Conservation (phyloP, 1,140 invertebrate species). For the Anastrepha obliqua region DNA sequence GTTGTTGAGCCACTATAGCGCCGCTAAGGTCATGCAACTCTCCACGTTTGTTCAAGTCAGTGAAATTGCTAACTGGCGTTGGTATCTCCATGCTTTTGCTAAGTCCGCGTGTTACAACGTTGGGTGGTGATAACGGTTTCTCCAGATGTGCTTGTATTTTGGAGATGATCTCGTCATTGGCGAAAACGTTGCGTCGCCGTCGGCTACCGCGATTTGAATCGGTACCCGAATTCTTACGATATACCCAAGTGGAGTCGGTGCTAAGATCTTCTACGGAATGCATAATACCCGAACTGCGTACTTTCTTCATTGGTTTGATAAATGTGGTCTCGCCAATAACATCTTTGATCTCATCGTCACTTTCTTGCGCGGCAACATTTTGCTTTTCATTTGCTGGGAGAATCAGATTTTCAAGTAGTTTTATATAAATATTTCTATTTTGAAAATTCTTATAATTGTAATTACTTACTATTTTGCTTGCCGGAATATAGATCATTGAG, state of each 20-base stretch:
- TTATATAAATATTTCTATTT: background rate
- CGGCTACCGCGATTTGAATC: slow-evolving; percentile 73
- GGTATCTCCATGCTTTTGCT: slow-evolving; percentile 74
- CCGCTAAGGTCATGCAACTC: slow-evolving; percentile 57
- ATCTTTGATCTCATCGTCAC: slow-evolving; percentile 78
- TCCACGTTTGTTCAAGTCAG: slow-evolving; percentile 61
- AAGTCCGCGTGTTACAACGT: slow-evolving; percentile 68
- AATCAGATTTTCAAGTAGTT: background rate
- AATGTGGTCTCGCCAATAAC: slow-evolving; percentile 77
- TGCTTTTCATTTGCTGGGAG: slow-evolving; percentile 53
- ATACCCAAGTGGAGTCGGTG: slow-evolving; percentile 84
- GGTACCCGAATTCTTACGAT: slow-evolving; percentile 77
- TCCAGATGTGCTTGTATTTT: slow-evolving; percentile 71
- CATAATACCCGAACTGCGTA: slow-evolving; percentile 81
- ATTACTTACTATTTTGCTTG: slow-evolving; percentile 65
- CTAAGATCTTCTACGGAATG: slow-evolving; percentile 84
- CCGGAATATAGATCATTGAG: slow-evolving; percentile 69
- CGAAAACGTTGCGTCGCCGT: slow-evolving; percentile 68
- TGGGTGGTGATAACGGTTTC: slow-evolving; percentile 66
- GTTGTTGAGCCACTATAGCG: slow-evolving; percentile 59
- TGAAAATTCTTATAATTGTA: no score
- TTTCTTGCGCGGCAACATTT: slow-evolving; percentile 69
- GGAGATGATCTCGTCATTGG: slow-evolving; percentile 72
- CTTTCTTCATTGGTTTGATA: slow-evolving; percentile 78
- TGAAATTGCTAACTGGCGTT: slow-evolving; percentile 72